Evolutionary conservation across 2,888 invertebrate species (phyloP), one percentile per base, ranked within the genome.

Genomic region (Disparrhopalites patrizii): DNA sequence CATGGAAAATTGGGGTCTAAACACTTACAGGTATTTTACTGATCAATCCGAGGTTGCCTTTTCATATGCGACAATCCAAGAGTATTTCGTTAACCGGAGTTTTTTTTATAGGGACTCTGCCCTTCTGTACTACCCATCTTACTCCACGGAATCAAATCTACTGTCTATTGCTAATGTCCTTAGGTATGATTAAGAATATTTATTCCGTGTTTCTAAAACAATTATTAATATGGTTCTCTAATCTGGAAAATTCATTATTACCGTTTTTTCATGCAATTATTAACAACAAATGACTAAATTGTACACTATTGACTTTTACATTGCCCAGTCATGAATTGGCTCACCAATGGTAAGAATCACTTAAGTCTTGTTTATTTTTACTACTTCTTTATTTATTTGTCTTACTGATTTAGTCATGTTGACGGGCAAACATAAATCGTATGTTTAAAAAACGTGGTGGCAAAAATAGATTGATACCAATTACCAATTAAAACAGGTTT

Each of bases 11-110:
- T 69, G 65, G 66, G 72, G 73, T 10, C 55, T 72, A 8, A 73
- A 73, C 28, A 72, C 69, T 1, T 72, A 73, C 63, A 65, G 60
- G 70, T 71, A 55, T n/a, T n/a, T 7, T n/a, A n/a, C n/a, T n/a
- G n/a, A n/a, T n/a, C n/a, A n/a, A n/a, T n/a, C n/a, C n/a, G n/a
- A n/a, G n/a, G n/a, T n/a, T n/a, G n/a, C n/a, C n/a, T n/a, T n/a
- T n/a, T n/a, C n/a, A n/a, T n/a, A n/a, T n/a, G n/a, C n/a, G n/a
- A n/a, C n/a, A n/a, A n/a, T n/a, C n/a, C n/a, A n/a, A n/a, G n/a
- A n/a, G n/a, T n/a, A n/a, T n/a, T n/a, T n/a, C n/a, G n/a, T n/a
- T n/a, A n/a, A n/a, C n/a, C n/a, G n/a, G n/a, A n/a, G n/a, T n/a
- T n/a, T n/a, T n/a, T n/a, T n/a, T n/a, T n/a, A 31, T 27, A 56